Base-by-base conservation (phyloP, 2,888 invertebrate species). In the Portevinia maculata region DNA sequence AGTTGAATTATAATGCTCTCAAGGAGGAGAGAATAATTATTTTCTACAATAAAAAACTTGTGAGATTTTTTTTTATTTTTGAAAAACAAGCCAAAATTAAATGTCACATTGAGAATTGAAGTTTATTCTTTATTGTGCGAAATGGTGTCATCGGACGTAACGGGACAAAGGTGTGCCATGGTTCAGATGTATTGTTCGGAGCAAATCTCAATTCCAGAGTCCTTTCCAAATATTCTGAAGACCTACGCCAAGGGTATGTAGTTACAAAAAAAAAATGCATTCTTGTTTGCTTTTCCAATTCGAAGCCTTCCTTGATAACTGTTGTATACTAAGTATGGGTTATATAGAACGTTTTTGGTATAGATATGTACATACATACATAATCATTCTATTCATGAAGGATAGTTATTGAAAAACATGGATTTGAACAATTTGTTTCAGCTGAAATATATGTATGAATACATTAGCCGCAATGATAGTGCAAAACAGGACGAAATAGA, bases 201-300 rank as follows among this genome's bases (percentile, higher is more conserved):
- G 24, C 85, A 85, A 74, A 85, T 85, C 15, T 37, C 67, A 39
- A 78, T 85, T 50, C 85, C 85, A 8, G 84, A 85, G 21, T 60
- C 71, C 11, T 84, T 85, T 32, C 85, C 85, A 17, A 84, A 84
- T 41, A 84, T 85, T 30, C 65, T 85, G n/a, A 85, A 85, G 73
- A 74, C 78, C 41, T 85, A 60, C 19, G 85, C 85, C 5, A 85
- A 85, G 62, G 84, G 85, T 85, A 17, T 67, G 7, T 32, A 9
- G 11, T 32, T 7, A 9, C 1, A n/a, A n/a, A n/a, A n/a, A n/a
- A n/a, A n/a, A n/a, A n/a, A n/a, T 32, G 9, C 32, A 32, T 32
- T 7, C 3, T 9, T 7, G 9, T 3, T 32, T 32, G 1, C 1
- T 11, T 32, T 32, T 32, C 1, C 7, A 7, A 5, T 32, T 32